Conservation (phyloP, 2,113 vertebrate genomes). For the western clawed frog (Xenopus tropicalis) region UCB_Xtro_10.0 CM004445.2:116588501-116589000, state of each 20-base stretch:
- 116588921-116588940: background rate
- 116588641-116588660: slow-evolving; percentile 41
- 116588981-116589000: background rate
- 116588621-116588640: slow-evolving; percentile 43
- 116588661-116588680: slow-evolving; percentile 20
- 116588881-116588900: background rate
- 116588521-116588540: slow-evolving; percentile 46
- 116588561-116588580: slow-evolving; percentile 28
- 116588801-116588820: background rate
- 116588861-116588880: background rate
- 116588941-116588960: background rate
- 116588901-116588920: background rate
- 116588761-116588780: slow-evolving; percentile 12
- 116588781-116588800: background rate
- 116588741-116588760: slow-evolving; percentile 49
- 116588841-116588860: background rate
- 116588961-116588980: background rate
- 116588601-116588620: slow-evolving; percentile 10
- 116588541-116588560: slow-evolving; percentile 37
- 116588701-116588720: slow-evolving; percentile 10
- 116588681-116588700: slow-evolving; percentile 19
- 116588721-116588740: background rate
- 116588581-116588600: slow-evolving; percentile 38
- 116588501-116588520: slow-evolving; percentile 40
- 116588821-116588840: background rate